Conservation (phyloP, 2,113 vertebrate species). For the Ageneiosus marmoratus region DNA sequence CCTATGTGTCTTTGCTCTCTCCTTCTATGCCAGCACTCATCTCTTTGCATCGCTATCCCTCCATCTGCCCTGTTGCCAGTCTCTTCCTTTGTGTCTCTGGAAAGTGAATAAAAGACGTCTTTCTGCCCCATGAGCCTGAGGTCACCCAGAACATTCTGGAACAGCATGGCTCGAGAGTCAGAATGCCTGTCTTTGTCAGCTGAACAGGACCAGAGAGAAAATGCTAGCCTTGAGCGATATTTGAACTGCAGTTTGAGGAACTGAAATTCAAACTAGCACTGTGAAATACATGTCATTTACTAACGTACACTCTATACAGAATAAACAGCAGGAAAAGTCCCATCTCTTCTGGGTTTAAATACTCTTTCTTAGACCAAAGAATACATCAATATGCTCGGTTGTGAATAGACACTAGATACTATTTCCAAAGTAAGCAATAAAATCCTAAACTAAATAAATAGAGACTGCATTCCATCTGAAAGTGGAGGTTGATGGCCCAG, state of each 20-base stretch:
- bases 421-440: constrained; percentile 28
- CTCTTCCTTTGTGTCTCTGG: constrained; percentile 34
- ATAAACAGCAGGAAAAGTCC: constrained; percentile 1
- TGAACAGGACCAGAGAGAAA: constrained; percentile 5
- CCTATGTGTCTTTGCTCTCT: neutral
- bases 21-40: neutral
- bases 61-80: constrained; percentile 23
- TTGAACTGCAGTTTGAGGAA: constrained; percentile 13
- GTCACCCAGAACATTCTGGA: constrained; percentile 40
- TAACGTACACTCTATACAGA: neutral
- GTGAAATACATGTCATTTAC: constrained; percentile 9
- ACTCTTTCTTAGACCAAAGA: constrained; percentile 1
- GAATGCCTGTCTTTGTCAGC: constrained; percentile 44
- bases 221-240: neutral
- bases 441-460: constrained; percentile 18
- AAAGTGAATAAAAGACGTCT: constrained; percentile 39
- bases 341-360: neutral
- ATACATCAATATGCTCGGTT: neutral
- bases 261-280: constrained; percentile 16
- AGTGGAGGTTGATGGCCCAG: constrained; percentile 11
- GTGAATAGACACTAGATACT: neutral
- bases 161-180: constrained; percentile 8
- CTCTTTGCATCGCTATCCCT: constrained; percentile 33
- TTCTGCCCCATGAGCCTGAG: constrained; percentile 36
- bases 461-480: constrained; percentile 15